Evolutionary conservation across 2,888 invertebrate genomes (phyloP).

Genomic region (Spilarctia lutea): DNA sequence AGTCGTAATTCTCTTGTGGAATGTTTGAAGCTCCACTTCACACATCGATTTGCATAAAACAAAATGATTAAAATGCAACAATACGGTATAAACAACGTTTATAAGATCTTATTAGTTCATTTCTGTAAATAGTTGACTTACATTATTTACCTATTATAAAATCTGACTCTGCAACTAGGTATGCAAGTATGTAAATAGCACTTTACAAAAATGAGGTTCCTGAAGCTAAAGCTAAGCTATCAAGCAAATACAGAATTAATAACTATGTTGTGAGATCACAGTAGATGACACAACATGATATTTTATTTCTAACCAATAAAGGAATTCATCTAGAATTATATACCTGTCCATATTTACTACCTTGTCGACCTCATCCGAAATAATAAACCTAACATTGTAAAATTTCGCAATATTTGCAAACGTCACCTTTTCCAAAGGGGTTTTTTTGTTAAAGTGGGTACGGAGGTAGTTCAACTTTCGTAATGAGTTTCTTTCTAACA

Average conservation of each 20-base stretch:
- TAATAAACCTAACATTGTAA: slow-evolving; percentile 4
- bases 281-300: slow-evolving; percentile 15
- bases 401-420: slow-evolving; percentile 3
- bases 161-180: slow-evolving; percentile 45
- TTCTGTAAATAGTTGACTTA: slow-evolving; percentile 56
- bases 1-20: slow-evolving; percentile 74
- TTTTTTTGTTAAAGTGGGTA: background rate
- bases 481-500: background rate
- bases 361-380: slow-evolving; percentile 18
- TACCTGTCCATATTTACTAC: slow-evolving; percentile 13
- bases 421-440: background rate
- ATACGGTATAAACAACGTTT: slow-evolving; percentile 65
- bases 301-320: slow-evolving; percentile 16
- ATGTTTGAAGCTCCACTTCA: slow-evolving; percentile 68
- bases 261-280: slow-evolving; percentile 20
- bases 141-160: slow-evolving; percentile 52
- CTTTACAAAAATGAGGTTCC: background rate
- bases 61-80: slow-evolving; percentile 73
- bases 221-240: slow-evolving; percentile 25
- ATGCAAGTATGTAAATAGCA: slow-evolving; percentile 36
- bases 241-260: slow-evolving; percentile 17
- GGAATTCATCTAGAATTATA: slow-evolving; percentile 17
- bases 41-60: slow-evolving; percentile 74
- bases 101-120: slow-evolving; percentile 64
- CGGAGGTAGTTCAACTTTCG: background rate